These are phyloP conservation scores for Gnatocerus cornutus DNA, from an alignment of 2,888 invertebrate species.

Conservation along the genomic window DNA sequence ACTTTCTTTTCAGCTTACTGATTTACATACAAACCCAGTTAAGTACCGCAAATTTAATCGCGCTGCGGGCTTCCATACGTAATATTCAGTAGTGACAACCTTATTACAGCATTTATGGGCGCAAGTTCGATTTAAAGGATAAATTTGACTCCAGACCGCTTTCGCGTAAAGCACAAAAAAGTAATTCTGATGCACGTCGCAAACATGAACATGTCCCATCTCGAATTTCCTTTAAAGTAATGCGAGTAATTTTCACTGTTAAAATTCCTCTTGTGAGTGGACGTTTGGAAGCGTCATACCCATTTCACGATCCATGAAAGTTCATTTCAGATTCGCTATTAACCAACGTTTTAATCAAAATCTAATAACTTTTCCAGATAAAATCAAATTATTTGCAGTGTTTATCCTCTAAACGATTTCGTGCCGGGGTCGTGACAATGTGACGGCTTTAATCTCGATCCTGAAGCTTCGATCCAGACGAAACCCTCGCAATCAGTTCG, in stretches of 20 bases:
- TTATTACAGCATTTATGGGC: slow-evolving; percentile 29
- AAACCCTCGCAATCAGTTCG: slow-evolving; percentile 41
- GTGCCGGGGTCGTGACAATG: slow-evolving; percentile 52
- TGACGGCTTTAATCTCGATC: slow-evolving; percentile 55
- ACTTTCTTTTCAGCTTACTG: slow-evolving; percentile 1
- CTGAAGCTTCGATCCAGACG: slow-evolving; percentile 33
- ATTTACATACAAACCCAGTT: slow-evolving; percentile 17
- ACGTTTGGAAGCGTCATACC: slow-evolving; percentile 30
- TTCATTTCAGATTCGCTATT: slow-evolving; percentile 51
- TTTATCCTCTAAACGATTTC: slow-evolving; percentile 54
- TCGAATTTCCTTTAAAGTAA: no score
- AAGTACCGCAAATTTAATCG: slow-evolving; percentile 24
- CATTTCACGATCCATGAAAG: slow-evolving; percentile 44
- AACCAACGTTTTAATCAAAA: slow-evolving; percentile 56
- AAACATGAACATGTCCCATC: not conserved
- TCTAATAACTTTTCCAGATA: slow-evolving; percentile 54
- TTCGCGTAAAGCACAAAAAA: slow-evolving; percentile 16
- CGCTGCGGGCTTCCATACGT: slow-evolving; percentile 31
- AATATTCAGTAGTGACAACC: slow-evolving; percentile 38
- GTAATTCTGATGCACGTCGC: slow-evolving; percentile 25
- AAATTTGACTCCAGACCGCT: slow-evolving; percentile 8
- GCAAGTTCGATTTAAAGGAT: slow-evolving; percentile 18
- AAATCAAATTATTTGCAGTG: slow-evolving; percentile 56
- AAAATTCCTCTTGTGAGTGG: slow-evolving; percentile 36
- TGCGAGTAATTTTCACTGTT: slow-evolving; percentile 9